Conservation (phyloP, 1,140 invertebrate species). For the Planococcus citri region DNA sequence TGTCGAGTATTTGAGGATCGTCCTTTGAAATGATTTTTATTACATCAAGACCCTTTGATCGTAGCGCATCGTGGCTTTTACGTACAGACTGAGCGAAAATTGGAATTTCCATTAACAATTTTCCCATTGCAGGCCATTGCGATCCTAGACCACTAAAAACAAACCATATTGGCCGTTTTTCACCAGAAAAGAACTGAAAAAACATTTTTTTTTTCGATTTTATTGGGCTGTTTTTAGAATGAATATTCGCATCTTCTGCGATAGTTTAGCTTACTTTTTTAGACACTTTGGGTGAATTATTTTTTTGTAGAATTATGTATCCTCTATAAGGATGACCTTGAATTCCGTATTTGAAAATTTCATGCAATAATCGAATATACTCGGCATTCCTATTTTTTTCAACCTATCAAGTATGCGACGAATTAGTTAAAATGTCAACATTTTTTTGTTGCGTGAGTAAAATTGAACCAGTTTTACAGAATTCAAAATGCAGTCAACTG, state of each 20-base stretch:
- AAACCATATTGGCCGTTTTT: no score
- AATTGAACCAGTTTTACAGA: no score
- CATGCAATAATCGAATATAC: conserved; percentile 33
- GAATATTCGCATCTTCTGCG: no score
- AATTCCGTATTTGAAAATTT: neutral
- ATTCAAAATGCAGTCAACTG: conserved; percentile 23
- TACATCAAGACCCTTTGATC: conserved; percentile 45
- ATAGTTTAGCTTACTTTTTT: no score
- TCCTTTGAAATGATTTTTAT: conserved; percentile 45
- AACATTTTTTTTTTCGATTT: no score
- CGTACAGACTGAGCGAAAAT: conserved; percentile 51
- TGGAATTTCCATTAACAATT: conserved; percentile 46
- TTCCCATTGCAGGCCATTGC: conserved; percentile 53
- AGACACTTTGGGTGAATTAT: neutral
- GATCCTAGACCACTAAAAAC: no score
- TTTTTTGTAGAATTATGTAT: conserved; percentile 45
- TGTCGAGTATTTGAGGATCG: conserved; percentile 43
- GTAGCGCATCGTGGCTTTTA: conserved; percentile 42
- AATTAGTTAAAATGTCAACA: neutral
- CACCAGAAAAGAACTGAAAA: no score
- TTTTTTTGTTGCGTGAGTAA: no score
- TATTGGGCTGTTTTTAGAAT: no score
- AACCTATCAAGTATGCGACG: no score
- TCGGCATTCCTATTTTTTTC: conserved; percentile 1
- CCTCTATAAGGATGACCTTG: conserved; percentile 42